Evolutionary conservation across 2,888 invertebrate species (phyloP).

Genomic region (Ceraclea dissimilis): DNA sequence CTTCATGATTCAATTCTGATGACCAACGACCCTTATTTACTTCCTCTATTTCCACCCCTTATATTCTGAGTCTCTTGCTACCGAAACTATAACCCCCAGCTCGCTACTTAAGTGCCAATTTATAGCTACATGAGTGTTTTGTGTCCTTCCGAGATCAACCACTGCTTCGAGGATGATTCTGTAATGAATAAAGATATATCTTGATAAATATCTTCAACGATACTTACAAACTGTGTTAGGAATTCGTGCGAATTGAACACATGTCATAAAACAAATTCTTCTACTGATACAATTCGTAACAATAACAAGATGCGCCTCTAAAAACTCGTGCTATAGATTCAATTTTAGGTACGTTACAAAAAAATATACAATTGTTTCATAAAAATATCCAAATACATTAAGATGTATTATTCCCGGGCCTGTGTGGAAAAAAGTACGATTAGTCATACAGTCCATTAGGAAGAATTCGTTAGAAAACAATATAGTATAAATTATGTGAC

Average conservation of each 20-base stretch:
- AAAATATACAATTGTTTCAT: too few relatives aligned
- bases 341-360: too few relatives aligned
- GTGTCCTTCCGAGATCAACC: neutral
- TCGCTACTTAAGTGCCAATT: conserved; percentile 16
- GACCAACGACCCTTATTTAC: conserved; percentile 27
- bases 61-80: conserved; percentile 2
- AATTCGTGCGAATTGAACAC: too few relatives aligned
- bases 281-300: too few relatives aligned
- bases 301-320: too few relatives aligned
- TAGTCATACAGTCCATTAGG: neutral
- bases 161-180: neutral
- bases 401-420: too few relatives aligned
- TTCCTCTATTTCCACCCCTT: conserved; percentile 6
- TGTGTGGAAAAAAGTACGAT: neutral
- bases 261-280: too few relatives aligned
- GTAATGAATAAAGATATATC: neutral
- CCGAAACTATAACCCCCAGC: conserved; percentile 14
- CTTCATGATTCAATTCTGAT: conserved; percentile 27
- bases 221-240: too few relatives aligned
- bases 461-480: neutral
- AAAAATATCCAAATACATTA: too few relatives aligned
- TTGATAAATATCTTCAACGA: neutral
- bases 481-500: neutral
- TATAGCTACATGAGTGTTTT: conserved; percentile 7
- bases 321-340: too few relatives aligned